A percentile compares a stretch with the other conserved stretches of the same genome.
These are phyloP conservation scores for Falco novaeseelandiae DNA, from an alignment of 2,797 vertebrate species.

Conservation along the genomic window DNA sequence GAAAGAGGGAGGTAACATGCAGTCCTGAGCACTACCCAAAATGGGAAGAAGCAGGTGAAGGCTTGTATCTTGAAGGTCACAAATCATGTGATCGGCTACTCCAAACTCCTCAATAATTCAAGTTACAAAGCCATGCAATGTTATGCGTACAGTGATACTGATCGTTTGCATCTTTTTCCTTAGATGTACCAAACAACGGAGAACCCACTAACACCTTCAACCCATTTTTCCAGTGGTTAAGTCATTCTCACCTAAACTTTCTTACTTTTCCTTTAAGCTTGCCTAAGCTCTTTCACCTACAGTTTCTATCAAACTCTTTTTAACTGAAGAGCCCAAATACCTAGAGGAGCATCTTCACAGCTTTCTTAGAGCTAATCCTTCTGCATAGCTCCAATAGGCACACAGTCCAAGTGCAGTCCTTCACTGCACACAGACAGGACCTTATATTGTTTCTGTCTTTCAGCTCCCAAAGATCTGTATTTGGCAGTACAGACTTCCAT, in stretches of 20 bases:
- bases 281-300: background rate
- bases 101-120: background rate
- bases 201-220: background rate
- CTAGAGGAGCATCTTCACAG: background rate
- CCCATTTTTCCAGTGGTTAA: background rate
- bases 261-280: background rate
- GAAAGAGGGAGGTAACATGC: background rate
- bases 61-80: background rate
- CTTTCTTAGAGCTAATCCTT: background rate
- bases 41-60: background rate
- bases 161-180: background rate
- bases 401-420: background rate
- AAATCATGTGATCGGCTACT: background rate
- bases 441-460: background rate
- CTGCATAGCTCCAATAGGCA: background rate
- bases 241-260: background rate
- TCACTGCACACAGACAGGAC: background rate
- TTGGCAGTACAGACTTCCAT: background rate
- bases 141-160: background rate
- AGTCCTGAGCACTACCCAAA: background rate
- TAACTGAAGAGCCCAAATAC: background rate
- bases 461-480: background rate
- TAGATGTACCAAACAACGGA: background rate
- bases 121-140: background rate
- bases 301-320: background rate